These are phyloP conservation scores for Tetranychus truncatus DNA, from an alignment of 2,888 invertebrate species.

Conservation along the genomic window DNA sequence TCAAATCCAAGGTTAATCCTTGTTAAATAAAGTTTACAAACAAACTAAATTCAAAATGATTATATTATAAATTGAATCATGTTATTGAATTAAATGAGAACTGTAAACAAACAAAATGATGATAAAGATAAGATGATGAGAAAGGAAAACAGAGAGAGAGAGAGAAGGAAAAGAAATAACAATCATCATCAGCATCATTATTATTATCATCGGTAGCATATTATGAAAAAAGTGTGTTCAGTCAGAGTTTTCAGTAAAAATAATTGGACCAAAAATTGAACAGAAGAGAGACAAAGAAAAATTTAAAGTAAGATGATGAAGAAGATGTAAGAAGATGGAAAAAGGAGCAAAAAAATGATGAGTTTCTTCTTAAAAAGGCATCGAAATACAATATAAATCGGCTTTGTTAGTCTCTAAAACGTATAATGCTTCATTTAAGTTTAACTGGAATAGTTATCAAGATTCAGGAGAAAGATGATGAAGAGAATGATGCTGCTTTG, in stretches of 20 bases:
- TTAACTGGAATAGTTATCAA: neutral
- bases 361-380: neutral
- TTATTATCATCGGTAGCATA: no score
- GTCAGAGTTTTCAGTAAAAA: neutral
- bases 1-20: neutral
- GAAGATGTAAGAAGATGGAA: neutral
- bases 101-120: neutral
- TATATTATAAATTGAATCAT: neutral
- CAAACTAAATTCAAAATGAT: neutral
- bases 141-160: neutral
- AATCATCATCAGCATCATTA: no score
- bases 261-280: neutral
- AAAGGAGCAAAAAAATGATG: neutral
- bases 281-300: neutral
- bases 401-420: neutral
- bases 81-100: neutral
- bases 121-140: neutral
- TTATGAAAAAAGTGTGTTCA: no score
- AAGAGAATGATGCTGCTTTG: slow-evolving; percentile 2
- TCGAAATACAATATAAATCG: neutral
- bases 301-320: neutral
- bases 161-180: neutral
- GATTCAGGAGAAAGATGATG: slow-evolving; percentile 9
- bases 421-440: neutral
- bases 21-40: neutral